Evolutionary conservation across 1,140 invertebrate species (phyloP), one percentile per base, ranked within the genome.

Genomic region (Drosophila asahinai): DNA sequence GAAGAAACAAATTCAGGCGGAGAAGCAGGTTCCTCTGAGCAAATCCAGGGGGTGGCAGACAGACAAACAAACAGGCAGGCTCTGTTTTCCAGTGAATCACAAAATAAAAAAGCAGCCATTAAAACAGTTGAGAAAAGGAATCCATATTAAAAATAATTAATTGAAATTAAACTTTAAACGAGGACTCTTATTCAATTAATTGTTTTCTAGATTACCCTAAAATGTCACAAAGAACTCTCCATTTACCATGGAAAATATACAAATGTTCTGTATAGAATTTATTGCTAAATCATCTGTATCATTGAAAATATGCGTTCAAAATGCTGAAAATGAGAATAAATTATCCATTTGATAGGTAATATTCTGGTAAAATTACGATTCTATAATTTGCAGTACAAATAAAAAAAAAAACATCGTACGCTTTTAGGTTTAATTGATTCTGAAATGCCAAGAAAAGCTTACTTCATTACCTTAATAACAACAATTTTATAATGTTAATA

Each of bases 41-140:
- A 47, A 30, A 33, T 30, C 12, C n/a, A 36, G 27, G 47, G 63
- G 43, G 60, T 60, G 45, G 30, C 25, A 75, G 66, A 45, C 70
- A 63, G 59, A 74, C 27, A 64, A 61, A 74, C 19, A 74, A 61
- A 49, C 42, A 43, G 70, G 55, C 49, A 72, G 67, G 22, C 43
- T 25, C 27, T 27, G 11, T 25, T 33, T 19, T 52, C 14, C 25
- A 58, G 40, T 66, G 61, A 77, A 75, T 77, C 57, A 36, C 38
- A n/a, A 60, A 49, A 17, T 51, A 19, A 42, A 42, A 62, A 43
- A 61, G 19, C 33, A 49, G 4, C 11, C 36, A 38, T 38, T 38
- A 25, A 4, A 51, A 40, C 15, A 62, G 17, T 19, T 36, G 17
- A n/a, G 11, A 58, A 40, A 9, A 48, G 12, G 8, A 45, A 38